phyloP scores from a whole-genome alignment of 2,888 invertebrate genomes.

The Drosophila sordidapex region DNA sequence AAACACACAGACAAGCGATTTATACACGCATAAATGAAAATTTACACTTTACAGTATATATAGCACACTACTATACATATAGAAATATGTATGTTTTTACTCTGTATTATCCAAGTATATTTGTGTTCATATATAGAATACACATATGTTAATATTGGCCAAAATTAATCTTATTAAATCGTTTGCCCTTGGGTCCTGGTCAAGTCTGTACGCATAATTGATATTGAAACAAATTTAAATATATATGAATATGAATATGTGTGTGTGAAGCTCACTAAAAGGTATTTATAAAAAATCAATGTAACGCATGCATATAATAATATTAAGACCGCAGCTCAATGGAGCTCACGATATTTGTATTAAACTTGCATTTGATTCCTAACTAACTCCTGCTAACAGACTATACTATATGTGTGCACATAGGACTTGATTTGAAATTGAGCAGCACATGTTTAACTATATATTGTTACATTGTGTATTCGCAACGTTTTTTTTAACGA shows the following conservation, averaged over 20 bases:
- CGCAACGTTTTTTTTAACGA: slow-evolving; percentile 34
- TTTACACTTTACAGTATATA: slow-evolving; percentile 34
- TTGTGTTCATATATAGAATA: too few species aligned
- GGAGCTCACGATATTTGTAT: slow-evolving; percentile 49
- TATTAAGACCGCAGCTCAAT: slow-evolving; percentile 13
- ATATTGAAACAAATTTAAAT: slow-evolving; percentile 40
- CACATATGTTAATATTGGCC: too few species aligned
- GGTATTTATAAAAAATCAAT: slow-evolving; percentile 36
- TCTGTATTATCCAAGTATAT: slow-evolving; percentile 55
- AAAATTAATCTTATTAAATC: too few species aligned
- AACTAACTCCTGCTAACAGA: slow-evolving; percentile 34
- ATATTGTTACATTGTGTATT: slow-evolving; percentile 62
- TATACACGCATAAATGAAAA: slow-evolving; percentile 49
- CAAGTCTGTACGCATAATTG: too few species aligned
- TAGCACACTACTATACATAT: slow-evolving; percentile 38
- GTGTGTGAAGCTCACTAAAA: slow-evolving; percentile 24
- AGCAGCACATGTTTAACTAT: slow-evolving; percentile 50
- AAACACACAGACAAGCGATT: slow-evolving; percentile 39
- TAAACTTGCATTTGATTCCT: slow-evolving; percentile 70
- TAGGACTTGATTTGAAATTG: too few species aligned
- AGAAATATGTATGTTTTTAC: slow-evolving; percentile 63
- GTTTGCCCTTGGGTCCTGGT: too few species aligned
- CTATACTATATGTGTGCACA: too few species aligned
- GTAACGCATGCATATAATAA: slow-evolving; percentile 9
- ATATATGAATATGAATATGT: slow-evolving; percentile 15